phyloP scores from a whole-genome alignment of 2,888 invertebrate species.

The Troides oblongomaculatus region DNA sequence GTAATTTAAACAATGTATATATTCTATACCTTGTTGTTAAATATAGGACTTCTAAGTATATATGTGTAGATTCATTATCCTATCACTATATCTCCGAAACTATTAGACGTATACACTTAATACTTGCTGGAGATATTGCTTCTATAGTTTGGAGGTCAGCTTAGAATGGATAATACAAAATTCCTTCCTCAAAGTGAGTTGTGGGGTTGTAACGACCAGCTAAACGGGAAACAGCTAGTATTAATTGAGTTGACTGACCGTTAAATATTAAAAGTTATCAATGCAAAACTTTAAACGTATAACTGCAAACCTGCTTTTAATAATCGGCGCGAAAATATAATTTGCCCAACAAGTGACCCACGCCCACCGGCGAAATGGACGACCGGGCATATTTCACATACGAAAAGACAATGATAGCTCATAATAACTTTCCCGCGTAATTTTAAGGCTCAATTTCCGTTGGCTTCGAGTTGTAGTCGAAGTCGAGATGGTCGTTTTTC shows the following conservation, averaged over 20 bases:
- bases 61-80: too few species aligned
- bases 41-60: neutral
- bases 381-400: slow-evolving; percentile 72
- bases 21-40: too few species aligned
- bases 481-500: slow-evolving; percentile 64
- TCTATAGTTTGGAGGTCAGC: too few species aligned
- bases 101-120: too few species aligned
- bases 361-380: slow-evolving; percentile 70
- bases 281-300: slow-evolving; percentile 46
- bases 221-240: too few species aligned
- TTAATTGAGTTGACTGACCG: slow-evolving; percentile 55
- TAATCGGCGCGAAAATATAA: slow-evolving; percentile 48
- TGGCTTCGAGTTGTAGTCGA: slow-evolving; percentile 42
- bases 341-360: slow-evolving; percentile 68
- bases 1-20: too few species aligned
- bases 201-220: too few species aligned
- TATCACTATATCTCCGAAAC: too few species aligned
- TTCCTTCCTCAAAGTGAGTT: too few species aligned
- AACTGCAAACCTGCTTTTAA: slow-evolving; percentile 53
- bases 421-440: slow-evolving; percentile 50
- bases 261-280: slow-evolving; percentile 34
- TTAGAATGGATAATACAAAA: too few species aligned
- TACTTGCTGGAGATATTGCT: too few species aligned
- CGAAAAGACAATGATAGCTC: slow-evolving; percentile 34
- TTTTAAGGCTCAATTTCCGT: slow-evolving; percentile 49